Base-by-base conservation (phyloP, 2,888 invertebrate species). In the Drosophila algonquin region DNA sequence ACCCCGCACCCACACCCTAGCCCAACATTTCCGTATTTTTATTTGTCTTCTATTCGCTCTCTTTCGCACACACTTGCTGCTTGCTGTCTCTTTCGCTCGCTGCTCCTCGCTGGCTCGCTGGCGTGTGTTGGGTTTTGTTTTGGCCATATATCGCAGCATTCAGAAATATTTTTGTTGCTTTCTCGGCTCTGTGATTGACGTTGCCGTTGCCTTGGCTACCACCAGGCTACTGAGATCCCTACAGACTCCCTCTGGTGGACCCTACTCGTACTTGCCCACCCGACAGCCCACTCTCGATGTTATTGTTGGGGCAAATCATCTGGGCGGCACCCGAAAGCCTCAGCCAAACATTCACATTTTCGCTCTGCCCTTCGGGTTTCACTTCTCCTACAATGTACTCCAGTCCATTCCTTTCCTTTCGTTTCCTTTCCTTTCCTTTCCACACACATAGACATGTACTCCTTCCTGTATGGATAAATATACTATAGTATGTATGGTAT, bases 261-360 rank as follows among this genome's bases (percentile, higher is more conserved):
- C 48, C 40, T 8, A 24, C 21, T 32, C 24, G 48, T 12, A 21
- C 48, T 47, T 47, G 21, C 18, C 18, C 8, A 30, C 14, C 18
- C 14, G 30, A 9, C 9, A 7, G 21, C 10, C 10, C 12, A 4
- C 56, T 45, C 30, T 40, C 35, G 16, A 21, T 57, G 53, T 45
- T 64, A 55, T 24, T 63, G 51, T 48, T 60, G 52, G 71, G 63
- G 56, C 88, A 90, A 91, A 91, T 90, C 90, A 91, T 90, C 87
- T 90, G 92, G 92, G 91, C 92, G 91, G 91, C 90, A 91, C 90
- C 91, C 90, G 76, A 64, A 74, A 81, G 68, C 67, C 76, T 53
- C 74, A 65, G 77, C 73, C 79, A 85, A 87, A 84, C 87, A 82
- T 84, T 84, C 87, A 75, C 79, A 80, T 75, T 77, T 40, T 76